Base-by-base conservation (phyloP, 2,113 vertebrate species). In the Bufo gargarizans region DNA sequence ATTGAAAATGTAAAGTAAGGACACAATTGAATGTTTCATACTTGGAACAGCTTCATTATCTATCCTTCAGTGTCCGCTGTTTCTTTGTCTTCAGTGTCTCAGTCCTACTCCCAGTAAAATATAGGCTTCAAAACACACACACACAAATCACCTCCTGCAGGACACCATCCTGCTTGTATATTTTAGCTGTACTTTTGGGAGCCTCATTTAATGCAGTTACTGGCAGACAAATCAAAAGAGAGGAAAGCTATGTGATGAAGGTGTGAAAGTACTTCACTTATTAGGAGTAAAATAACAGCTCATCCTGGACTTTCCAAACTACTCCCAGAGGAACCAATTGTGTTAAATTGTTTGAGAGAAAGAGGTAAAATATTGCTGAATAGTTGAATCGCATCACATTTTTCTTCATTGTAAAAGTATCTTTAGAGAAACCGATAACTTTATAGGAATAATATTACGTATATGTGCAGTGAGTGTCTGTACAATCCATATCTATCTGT, bases 1-100 rank as follows among this genome's bases (percentile, higher is more conserved):
- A 89, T 69, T 84, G 16, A 67, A 63, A 89, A 89, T 84, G 72
- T 84, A 63, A 89, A 84, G 59, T 84, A 78, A 89, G 87, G 82
- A 84, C 81, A 78, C n/a, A 78, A 69, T 77, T 61, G 49, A 84
- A 84, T 10, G 77, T 22, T 58, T 84, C 43, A 0, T 84, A n/a
- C 20, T 14, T 2, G n/a, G 77, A 71, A 55, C 16, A 11, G 11
- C 77, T n/a, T 50, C 49, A 12, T 80, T 49, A 33, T 67, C 47
- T 86, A 58, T 87, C 33, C 12, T 33, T 33, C 33, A 33, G 33
- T 78, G 7, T 11, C 20, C 14, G 61, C 59, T 50, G 43, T 49
- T 7, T 47, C 43, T 67, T 13, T 82, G 33, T 16, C 63, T 53
- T 83, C n/a, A 67, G 84, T 2, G 43, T 16, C 19, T 61, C 43